Evolutionary conservation across 2,113 vertebrate species (phyloP).

Genomic region (Ictalurus punctatus): DNA sequence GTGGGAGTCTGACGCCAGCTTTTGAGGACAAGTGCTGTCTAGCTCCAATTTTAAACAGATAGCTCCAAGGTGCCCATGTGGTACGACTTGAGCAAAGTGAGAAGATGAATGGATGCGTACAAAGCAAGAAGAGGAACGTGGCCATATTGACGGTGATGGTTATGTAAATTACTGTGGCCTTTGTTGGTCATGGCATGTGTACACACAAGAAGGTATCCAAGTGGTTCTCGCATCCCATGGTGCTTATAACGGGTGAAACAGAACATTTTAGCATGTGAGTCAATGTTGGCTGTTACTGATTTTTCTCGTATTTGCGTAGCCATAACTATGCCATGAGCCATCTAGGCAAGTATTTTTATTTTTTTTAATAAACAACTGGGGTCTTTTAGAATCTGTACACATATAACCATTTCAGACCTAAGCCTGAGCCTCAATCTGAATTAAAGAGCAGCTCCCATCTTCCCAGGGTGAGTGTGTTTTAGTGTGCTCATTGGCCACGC

Average conservation of each 20-base stretch:
- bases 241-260: neutral
- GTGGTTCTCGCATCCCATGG: neutral
- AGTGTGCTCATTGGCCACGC: neutral
- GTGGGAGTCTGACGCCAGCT: neutral
- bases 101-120: neutral
- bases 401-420: neutral
- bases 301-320: neutral
- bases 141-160: neutral
- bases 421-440: conserved; percentile 23
- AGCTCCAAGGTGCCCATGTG: neutral
- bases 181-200: neutral
- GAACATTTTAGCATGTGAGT: neutral
- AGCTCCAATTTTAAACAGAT: neutral
- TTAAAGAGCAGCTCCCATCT: neutral
- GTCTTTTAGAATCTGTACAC: neutral
- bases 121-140: neutral
- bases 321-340: neutral
- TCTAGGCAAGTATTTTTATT: neutral
- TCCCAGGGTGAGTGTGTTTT: neutral
- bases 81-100: neutral
- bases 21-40: neutral
- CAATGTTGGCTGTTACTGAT: conserved; percentile 17
- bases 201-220: neutral
- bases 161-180: neutral
- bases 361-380: neutral